phyloP scores from a whole-genome alignment of 2,113 vertebrate species.

The Pomatostomus ruficeps region DNA sequence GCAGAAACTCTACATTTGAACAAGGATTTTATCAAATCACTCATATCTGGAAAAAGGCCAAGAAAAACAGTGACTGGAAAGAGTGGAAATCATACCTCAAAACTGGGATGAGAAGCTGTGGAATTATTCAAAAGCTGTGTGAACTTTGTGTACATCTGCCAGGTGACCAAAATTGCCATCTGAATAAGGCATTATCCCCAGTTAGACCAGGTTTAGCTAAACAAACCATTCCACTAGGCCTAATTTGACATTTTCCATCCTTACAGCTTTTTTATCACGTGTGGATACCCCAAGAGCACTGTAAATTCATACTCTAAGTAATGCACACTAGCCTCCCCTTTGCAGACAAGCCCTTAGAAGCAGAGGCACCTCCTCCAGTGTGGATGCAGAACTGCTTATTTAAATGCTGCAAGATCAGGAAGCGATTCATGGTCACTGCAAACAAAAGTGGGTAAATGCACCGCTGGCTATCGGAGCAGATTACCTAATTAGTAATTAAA shows the following conservation, averaged over 20 bases:
- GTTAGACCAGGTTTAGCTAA: constrained; percentile 6
- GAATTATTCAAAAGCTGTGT: constrained; percentile 25
- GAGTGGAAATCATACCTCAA: constrained; percentile 19
- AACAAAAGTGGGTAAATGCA: not conserved
- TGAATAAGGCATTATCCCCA: constrained; percentile 48
- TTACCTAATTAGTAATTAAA: not conserved
- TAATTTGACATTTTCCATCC: constrained; percentile 34
- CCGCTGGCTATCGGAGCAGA: not conserved
- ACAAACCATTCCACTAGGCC: not conserved
- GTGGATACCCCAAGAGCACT: not conserved
- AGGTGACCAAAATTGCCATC: constrained; percentile 23
- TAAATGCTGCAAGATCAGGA: not conserved
- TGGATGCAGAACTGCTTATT: not conserved
- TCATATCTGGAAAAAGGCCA: constrained; percentile 15
- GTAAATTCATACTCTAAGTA: not conserved
- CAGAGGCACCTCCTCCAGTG: not conserved
- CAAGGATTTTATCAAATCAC: constrained; percentile 17
- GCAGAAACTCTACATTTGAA: constrained; percentile 14
- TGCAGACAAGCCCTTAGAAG: not conserved
- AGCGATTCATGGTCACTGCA: not conserved
- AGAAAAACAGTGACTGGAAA: not conserved
- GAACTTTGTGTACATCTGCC: not conserved
- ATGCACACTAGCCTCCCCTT: not conserved
- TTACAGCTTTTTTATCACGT: not conserved
- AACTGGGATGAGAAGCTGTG: not conserved